Evolutionary conservation across 2,113 vertebrate genomes (phyloP).

Genomic region (Chaenocephalus aceratus): DNA sequence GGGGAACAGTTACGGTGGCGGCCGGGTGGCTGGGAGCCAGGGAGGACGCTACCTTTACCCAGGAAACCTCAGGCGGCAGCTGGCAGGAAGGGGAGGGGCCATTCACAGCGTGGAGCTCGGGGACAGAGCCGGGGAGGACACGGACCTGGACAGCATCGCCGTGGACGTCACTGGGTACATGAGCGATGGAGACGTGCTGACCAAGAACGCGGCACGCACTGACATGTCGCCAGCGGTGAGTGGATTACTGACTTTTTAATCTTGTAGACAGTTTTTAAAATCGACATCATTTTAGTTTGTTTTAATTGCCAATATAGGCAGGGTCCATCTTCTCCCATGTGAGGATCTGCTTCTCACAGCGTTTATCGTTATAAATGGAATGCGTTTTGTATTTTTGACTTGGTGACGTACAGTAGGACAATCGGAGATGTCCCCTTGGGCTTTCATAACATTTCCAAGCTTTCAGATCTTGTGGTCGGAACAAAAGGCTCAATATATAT

Average conservation of each 20-base stretch:
- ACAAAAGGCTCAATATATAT: no score
- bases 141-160: slow-evolving; percentile 87
- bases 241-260: background rate
- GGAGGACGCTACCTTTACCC: slow-evolving; percentile 90
- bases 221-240: slow-evolving; percentile 95
- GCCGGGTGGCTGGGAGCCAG: slow-evolving; percentile 80
- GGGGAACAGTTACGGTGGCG: slow-evolving; percentile 90
- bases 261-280: background rate
- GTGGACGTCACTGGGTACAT: slow-evolving; percentile 95
- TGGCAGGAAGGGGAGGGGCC: slow-evolving; percentile 86
- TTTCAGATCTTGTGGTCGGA: no score
- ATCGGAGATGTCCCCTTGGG: no score
- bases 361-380: no score
- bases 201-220: slow-evolving; percentile 90
- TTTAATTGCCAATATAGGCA: no score
- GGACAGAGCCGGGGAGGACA: slow-evolving; percentile 86
- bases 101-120: slow-evolving; percentile 87
- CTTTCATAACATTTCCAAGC: no score
- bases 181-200: slow-evolving; percentile 96
- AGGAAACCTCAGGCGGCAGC: slow-evolving; percentile 88
- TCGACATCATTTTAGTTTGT: no score
- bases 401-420: no score
- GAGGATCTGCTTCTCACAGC: no score
- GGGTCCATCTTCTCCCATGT: no score
- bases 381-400: no score